Percentiles rank a stretch among this genome's conserved stretches.
These are phyloP conservation scores for Silurus lanzhouensis DNA, from an alignment of 2,797 vertebrate species.

Conservation along the genomic window DNA sequence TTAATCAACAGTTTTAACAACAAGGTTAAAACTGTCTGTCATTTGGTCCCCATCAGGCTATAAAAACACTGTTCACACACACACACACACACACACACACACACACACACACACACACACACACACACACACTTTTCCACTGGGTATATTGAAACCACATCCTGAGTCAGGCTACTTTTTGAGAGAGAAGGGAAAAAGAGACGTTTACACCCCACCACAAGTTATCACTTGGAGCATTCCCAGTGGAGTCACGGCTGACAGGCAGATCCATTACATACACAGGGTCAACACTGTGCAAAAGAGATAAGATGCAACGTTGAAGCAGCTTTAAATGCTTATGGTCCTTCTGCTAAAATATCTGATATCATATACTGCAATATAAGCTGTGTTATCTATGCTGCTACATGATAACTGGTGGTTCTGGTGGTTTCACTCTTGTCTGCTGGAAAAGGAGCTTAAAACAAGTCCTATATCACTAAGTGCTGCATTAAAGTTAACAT, in stretches of 20 bases:
- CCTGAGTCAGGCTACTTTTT: conserved; percentile 9
- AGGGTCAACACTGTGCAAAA: conserved; percentile 61
- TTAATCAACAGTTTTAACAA: neutral
- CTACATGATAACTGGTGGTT: conserved; percentile 2
- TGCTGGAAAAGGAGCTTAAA: neutral
- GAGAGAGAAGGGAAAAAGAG: conserved; percentile 24
- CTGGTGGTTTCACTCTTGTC: conserved; percentile 3
- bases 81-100: conserved; percentile 6
- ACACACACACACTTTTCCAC: conserved; percentile 35
- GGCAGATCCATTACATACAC: conserved; percentile 65
- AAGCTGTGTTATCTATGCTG: conserved; percentile 26
- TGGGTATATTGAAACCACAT: conserved; percentile 62
- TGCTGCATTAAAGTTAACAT: neutral
- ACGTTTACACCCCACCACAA: conserved; percentile 51
- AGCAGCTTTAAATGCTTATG: conserved; percentile 46
- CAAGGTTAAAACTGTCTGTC: neutral
- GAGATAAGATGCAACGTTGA: conserved; percentile 59
- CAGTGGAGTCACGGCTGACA: conserved; percentile 59
- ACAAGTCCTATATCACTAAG: neutral
- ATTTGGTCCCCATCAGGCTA: neutral
- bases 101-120: neutral
- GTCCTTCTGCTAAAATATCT: conserved; percentile 10
- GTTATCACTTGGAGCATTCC: conserved; percentile 62
- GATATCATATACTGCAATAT: conserved; percentile 15
- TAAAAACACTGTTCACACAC: neutral